phyloP scores from a whole-genome alignment of 2,888 invertebrate genomes.

The Carcina quercana region DNA sequence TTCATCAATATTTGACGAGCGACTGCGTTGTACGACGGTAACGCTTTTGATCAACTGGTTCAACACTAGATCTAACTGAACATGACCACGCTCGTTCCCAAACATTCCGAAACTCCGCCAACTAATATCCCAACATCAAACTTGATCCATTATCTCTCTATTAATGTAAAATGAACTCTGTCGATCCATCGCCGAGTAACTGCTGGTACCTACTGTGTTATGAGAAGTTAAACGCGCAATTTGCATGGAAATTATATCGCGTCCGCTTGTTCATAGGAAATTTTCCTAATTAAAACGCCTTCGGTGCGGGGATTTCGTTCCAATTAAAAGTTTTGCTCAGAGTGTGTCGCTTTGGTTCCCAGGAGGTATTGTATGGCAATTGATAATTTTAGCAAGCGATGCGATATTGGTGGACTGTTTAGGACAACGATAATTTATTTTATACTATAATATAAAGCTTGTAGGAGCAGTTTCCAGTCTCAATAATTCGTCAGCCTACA shows the following conservation, averaged over 20 bases:
- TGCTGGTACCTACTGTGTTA: conserved; percentile 34
- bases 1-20: too few relatives aligned
- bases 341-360: conserved; percentile 24
- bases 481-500: too few relatives aligned
- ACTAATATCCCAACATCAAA: too few relatives aligned
- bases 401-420: conserved; percentile 7
- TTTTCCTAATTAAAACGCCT: conserved; percentile 53
- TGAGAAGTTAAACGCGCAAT: conserved; percentile 68
- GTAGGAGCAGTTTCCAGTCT: too few relatives aligned
- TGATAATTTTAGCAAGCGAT: conserved; percentile 27
- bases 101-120: too few relatives aligned
- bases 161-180: conserved; percentile 39
- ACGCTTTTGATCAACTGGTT: too few relatives aligned
- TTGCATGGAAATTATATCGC: conserved; percentile 73
- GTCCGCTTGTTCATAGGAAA: conserved; percentile 68
- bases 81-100: too few relatives aligned
- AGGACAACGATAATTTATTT: too few relatives aligned
- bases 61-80: too few relatives aligned
- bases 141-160: conserved; percentile 21
- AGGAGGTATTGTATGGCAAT: conserved; percentile 36
- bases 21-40: too few relatives aligned
- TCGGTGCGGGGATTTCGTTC: conserved; percentile 62
- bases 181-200: conserved; percentile 31
- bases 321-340: conserved; percentile 70
- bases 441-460: too few relatives aligned